Base-by-base conservation (phyloP, 2,888 invertebrate species). In the Chrysolina haemoptera region DNA sequence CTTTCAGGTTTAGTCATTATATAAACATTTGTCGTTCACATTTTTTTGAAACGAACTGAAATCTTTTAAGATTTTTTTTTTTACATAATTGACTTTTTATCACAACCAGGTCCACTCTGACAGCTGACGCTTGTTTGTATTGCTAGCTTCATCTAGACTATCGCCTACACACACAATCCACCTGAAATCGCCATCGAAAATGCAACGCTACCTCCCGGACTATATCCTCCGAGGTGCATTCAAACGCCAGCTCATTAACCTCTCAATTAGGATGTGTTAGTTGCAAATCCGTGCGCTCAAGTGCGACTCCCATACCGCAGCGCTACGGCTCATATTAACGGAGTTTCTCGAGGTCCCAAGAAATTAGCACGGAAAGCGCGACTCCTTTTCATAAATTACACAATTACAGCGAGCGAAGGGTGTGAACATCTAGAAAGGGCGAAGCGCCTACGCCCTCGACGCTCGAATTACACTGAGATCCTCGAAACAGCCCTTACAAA, bases 311-410 rank as follows among this genome's bases (percentile, higher is more conserved):
- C 59, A 59, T 6, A 59, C 59, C 35, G 59, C 59, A 35, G 22
- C 22, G 27, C 59, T 8, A 14, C 35, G 35, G 18, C n/a, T 59
- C 59, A 14, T n/a, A 59, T 35, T 35, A 27, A 11, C 35, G 27
- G 27, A 14, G 59, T 59, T 59, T 59, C 59, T 59, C 9, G 35
- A n/a, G 35, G 12, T 59, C 16, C 14, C 59, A 20, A 53, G 27
- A 75, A 78, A 78, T 78, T 76, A 78, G 78, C 75, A 69, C 73
- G 63, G 75, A 74, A 77, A 79, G 79, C 72, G 75, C 72, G 75
- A 75, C 62, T 76, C 76, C 77, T 84, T 53, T 84, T 82, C 85
- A 86, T 86, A 86, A 87, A 86, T 86, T 86, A 86, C 85, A 84
- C 86, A 86, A 87, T 86, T 86, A 86, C 85, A 68, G 79, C 74